Evolutionary conservation across 1,140 invertebrate genomes (phyloP), one percentile per base, ranked within the genome.

Genomic region (Branchinecta lindahli): DNA sequence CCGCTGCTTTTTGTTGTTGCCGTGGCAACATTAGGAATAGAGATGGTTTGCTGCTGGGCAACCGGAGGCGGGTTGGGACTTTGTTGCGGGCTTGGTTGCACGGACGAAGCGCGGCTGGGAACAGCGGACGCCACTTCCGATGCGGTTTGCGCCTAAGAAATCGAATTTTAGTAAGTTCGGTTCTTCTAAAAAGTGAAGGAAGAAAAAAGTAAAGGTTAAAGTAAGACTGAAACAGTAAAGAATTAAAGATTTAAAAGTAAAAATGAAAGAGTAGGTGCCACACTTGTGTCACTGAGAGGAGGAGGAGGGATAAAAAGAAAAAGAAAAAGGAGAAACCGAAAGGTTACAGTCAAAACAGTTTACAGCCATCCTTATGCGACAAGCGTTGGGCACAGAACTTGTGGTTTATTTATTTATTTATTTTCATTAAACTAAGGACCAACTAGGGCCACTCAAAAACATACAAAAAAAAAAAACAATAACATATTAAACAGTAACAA

Each of bases 91-190:
- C 72, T 71, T 44, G 66, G 70, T 67, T 46, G 67, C 8, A 72
- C 47, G 67, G 72, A 45, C 46, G 71, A 20, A 33, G 44, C 45
- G 46, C 67, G 18, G 47, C 70, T 68, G 33, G 73, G 46, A 12
- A 71, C 46, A 9, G 71, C 46, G 45, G 71, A 71, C 33, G 68
- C 68, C 0, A 66, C 70, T 66, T 66, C 73, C 70, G 72, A 66
- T 72, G n/a, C 68, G 70, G 66, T 68, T 70, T 52, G 72, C 71
- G 44, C 71, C 70, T 61, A 71, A 47, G 66, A 68, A 47, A 46
- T 33, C 15, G 18, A 44, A 8, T 46, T 46, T 33, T 66, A 45
- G 10, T 67, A 66, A 8, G 70, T 67, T 61, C 6, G 4, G 18
- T 15, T 61, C 2, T 12, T 33, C 2, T 33, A 33, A 33, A 33